Evolutionary conservation across 2,113 vertebrate genomes (phyloP), one percentile per base, ranked within the genome.

Genomic region (Xenopus borealis): DNA sequence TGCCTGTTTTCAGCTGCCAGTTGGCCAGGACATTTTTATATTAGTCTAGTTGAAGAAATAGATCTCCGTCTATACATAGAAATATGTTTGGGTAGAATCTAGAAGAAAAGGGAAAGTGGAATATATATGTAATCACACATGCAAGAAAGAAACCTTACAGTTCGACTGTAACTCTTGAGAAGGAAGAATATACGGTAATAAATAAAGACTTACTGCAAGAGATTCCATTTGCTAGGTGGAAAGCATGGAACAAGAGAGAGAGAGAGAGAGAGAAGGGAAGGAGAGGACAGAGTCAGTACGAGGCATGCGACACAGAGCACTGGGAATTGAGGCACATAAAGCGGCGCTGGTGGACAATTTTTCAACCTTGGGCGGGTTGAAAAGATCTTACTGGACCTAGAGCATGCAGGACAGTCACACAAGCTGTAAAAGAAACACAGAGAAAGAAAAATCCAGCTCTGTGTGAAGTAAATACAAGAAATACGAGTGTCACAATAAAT

Each of bases 191-290:
- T 88, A 84, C 88, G 91, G 81, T 86, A 85, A 93, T 94, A 90
- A 90, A 91, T 83, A 86, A 88, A 82, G 92, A 99, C 96, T 99
- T 99, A 99, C 97, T 93, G 97, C 97, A 92, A 99, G 97, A 94
- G 95, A 98, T 89, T 99, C 97, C 97, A 99, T 98, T 98, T 99
- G 97, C 97, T 99, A 96, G 87, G 91, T 91, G 94, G 94, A 91
- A 93, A 96, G 94, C 94, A 91, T 95, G 95, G 96, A 90, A 93
- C 89, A 93, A 92, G 52, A 89, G 73, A 93, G 85, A 92, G 87
- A 92, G 53, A 89, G 66, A 93, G 85, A 92, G 87, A 91, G 85
- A 93, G 92, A 89, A 92, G 91, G 89, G 92, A 88, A 93, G 88
- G 89, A 92, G 86, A 92, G 92, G 89, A 92, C 78, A 94, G 90